Percentiles rank a stretch among this genome's conserved stretches.
These are phyloP conservation scores for Hypercompe scribonia DNA, from an alignment of 2,888 invertebrate genomes.

Conservation along the genomic window DNA sequence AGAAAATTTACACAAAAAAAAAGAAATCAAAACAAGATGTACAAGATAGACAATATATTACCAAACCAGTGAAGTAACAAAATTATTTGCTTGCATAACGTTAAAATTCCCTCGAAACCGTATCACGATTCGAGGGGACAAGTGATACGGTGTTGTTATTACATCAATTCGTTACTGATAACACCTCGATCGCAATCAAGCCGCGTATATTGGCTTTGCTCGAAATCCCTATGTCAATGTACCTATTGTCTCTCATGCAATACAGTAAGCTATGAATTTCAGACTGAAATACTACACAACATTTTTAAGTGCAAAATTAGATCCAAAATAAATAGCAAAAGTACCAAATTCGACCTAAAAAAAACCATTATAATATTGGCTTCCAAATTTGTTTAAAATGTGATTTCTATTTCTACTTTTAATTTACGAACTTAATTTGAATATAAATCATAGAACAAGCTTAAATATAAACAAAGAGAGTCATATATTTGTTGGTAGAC, in stretches of 20 bases:
- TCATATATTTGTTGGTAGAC: no score
- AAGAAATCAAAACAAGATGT: neutral
- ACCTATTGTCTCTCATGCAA: constrained; percentile 44
- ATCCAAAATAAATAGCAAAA: neutral
- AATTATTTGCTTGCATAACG: constrained; percentile 32
- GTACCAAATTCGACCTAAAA: neutral
- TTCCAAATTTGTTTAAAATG: no score
- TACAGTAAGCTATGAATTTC: constrained; percentile 38
- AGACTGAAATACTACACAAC: constrained; percentile 4
- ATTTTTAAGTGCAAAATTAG: neutral
- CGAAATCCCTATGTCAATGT: constrained; percentile 71
- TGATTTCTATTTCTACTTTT: no score
- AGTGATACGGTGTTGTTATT: constrained; percentile 74
- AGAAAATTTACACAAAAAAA: neutral
- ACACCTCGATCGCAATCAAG: constrained; percentile 72
- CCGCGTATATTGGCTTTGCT: constrained; percentile 73
- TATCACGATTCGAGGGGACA: constrained; percentile 60
- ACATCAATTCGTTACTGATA: constrained; percentile 82
- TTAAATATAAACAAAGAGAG: no score
- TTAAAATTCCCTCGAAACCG: constrained; percentile 50
- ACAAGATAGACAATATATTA: constrained; percentile 10
- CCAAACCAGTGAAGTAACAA: constrained; percentile 15
- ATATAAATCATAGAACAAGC: no score
- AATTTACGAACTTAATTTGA: no score
- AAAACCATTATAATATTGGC: no score